Evolutionary conservation across 1,140 invertebrate species (phyloP).

Genomic region (Sitophilus oryzae): DNA sequence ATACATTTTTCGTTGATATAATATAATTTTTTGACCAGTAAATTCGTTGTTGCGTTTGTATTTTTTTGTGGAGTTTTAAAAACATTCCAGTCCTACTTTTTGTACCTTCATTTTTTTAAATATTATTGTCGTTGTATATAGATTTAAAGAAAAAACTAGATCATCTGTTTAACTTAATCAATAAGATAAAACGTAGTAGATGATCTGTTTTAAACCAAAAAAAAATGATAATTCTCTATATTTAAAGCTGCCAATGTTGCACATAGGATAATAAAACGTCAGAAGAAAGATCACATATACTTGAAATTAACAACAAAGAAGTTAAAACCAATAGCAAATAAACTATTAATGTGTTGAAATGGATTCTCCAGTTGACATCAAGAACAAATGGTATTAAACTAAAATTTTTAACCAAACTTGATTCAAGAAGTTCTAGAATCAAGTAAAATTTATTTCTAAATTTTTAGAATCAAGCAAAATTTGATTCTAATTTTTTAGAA

Average conservation of each 20-base stretch:
- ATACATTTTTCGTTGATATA: too few species aligned
- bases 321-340: too few species aligned
- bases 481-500: too few species aligned
- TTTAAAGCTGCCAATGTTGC: conserved; percentile 10
- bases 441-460: too few species aligned
- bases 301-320: not conserved
- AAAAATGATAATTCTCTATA: not conserved
- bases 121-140: not conserved
- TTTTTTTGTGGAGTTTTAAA: not conserved
- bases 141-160: not conserved
- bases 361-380: too few species aligned
- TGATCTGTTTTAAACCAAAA: not conserved
- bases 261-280: conserved; percentile 6
- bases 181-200: not conserved
- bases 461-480: too few species aligned
- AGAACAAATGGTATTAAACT: too few species aligned
- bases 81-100: not conserved
- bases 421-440: too few species aligned
- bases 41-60: not conserved
- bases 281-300: not conserved
- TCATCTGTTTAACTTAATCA: too few species aligned
- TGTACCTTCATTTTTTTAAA: not conserved
- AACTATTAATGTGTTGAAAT: too few species aligned
- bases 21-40: too few species aligned
- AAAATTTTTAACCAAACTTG: too few species aligned